Evolutionary conservation across 2,888 invertebrate species (phyloP).

Genomic region (Tetheella fluctuosa): DNA sequence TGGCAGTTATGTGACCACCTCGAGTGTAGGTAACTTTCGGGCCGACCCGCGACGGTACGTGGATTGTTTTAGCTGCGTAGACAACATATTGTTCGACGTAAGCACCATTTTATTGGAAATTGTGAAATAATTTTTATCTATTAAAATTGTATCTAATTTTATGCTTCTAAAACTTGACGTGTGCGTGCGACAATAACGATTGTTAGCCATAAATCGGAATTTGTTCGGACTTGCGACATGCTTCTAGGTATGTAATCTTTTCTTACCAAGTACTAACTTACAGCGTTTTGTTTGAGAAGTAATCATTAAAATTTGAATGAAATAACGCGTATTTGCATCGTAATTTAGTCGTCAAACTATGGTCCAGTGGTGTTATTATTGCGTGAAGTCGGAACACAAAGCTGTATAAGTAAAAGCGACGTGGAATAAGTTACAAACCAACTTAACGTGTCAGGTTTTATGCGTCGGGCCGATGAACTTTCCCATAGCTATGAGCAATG

Average conservation of each 20-base stretch:
- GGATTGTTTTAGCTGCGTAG: not conserved
- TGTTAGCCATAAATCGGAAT: not conserved
- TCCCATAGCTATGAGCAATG: not conserved
- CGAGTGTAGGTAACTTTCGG: not conserved
- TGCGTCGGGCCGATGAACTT: conserved; percentile 12
- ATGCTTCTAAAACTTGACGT: not conserved
- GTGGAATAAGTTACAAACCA: not conserved
- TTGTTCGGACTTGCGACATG: not conserved
- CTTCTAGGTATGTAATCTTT: not conserved
- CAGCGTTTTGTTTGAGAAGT: not conserved
- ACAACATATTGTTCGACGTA: conserved; percentile 6
- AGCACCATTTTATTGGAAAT: not conserved
- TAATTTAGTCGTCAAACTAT: not conserved
- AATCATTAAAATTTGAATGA: not conserved
- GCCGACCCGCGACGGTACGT: not conserved
- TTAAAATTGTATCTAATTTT: not conserved
- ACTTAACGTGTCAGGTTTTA: conserved; percentile 1
- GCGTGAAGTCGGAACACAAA: conserved; percentile 4
- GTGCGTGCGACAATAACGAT: not conserved
- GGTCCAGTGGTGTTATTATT: not conserved
- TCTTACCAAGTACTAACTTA: not conserved
- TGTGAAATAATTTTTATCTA: not conserved
- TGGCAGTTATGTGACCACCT: not conserved
- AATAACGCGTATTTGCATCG: not conserved
- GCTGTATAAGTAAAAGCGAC: not conserved